Evolutionary conservation across 2,113 vertebrate genomes (phyloP).

Genomic region (Vidua chalybeata): DNA sequence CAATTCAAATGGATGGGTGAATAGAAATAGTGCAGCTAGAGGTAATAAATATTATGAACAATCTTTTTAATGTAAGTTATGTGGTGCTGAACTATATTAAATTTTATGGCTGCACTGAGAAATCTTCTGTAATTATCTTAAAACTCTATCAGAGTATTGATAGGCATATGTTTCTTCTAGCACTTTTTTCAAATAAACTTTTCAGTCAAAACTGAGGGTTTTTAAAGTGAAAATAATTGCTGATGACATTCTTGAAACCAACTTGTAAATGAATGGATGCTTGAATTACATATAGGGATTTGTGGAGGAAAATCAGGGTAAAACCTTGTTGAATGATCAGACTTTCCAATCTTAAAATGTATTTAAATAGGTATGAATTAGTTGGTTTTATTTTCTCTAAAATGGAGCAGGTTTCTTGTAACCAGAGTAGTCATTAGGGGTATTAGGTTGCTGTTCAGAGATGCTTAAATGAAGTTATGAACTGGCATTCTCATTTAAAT

Average conservation of each 20-base stretch:
- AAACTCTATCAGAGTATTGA: neutral
- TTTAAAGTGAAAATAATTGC: neutral
- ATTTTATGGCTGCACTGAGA: neutral
- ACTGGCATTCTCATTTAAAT: neutral
- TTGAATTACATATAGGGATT: slow-evolving; percentile 1
- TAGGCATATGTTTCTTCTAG: neutral
- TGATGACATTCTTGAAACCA: neutral
- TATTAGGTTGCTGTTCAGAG: neutral
- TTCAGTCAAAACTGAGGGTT: neutral
- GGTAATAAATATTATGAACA: slow-evolving; percentile 17
- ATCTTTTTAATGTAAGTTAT: neutral
- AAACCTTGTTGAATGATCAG: neutral
- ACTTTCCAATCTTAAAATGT: neutral
- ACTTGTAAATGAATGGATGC: neutral
- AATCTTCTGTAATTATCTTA: neutral
- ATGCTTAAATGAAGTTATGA: slow-evolving; percentile 3
- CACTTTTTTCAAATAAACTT: neutral
- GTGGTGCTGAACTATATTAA: slow-evolving; percentile 13
- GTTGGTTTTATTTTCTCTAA: neutral
- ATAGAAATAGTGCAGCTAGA: neutral
- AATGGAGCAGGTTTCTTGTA: neutral
- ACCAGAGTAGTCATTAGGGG: neutral
- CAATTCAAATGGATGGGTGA: slow-evolving; percentile 29
- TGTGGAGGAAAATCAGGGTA: neutral
- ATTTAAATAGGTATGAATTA: neutral